Evolutionary conservation across 1,140 invertebrate species (phyloP).

Genomic region (Drosophila tani): DNA sequence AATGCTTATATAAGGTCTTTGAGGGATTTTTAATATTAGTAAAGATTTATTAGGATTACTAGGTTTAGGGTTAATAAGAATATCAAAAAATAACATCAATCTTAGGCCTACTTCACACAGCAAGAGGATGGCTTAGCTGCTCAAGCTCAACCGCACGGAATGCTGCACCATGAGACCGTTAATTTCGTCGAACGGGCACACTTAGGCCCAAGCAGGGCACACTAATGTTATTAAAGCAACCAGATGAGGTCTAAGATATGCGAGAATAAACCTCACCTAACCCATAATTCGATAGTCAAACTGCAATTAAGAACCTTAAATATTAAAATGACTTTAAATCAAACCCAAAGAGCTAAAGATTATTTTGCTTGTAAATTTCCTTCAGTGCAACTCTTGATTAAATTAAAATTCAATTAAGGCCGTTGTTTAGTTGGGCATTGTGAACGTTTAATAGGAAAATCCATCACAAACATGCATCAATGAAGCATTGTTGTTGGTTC

Average conservation of each 20-base stretch:
- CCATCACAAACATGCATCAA: slow-evolving; percentile 64
- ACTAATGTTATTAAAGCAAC: background rate
- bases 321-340: background rate
- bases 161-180: background rate
- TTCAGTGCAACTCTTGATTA: slow-evolving; percentile 29
- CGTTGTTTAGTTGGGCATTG: slow-evolving; percentile 36
- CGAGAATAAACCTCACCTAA: background rate
- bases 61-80: background rate
- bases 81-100: background rate
- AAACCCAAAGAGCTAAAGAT: no score
- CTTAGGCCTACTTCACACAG: no score
- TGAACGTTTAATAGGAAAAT: slow-evolving; percentile 47
- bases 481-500: slow-evolving; percentile 46
- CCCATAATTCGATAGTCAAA: no score
- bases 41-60: background rate
- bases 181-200: no score
- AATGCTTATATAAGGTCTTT: no score
- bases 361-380: background rate
- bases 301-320: background rate
- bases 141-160: background rate
- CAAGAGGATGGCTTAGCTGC: background rate
- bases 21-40: background rate
- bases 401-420: slow-evolving; percentile 71
- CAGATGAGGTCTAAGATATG: no score
- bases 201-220: no score